Base-by-base conservation (phyloP, 1,140 invertebrate species). In the Ostrea edulis region DNA sequence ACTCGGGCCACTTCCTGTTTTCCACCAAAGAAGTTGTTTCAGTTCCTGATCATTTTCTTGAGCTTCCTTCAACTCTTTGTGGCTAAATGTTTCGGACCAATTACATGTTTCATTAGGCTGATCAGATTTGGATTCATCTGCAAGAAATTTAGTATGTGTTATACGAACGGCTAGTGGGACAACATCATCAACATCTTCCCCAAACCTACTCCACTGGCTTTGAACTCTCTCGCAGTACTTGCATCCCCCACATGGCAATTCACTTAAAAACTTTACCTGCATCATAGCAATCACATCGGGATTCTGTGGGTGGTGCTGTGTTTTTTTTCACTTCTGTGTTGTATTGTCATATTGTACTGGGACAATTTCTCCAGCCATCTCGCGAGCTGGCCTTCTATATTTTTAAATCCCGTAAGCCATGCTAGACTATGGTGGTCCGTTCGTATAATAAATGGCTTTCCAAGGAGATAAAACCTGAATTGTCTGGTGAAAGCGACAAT, bases 401-500 rank as follows among this genome's bases (percentile, higher is more conserved):
- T n/a, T n/a, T n/a, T n/a, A n/a, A n/a, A n/a, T n/a, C n/a, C n/a
- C n/a, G n/a, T n/a, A n/a, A n/a, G n/a, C n/a, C n/a, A n/a, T n/a
- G n/a, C n/a, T n/a, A n/a, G n/a, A n/a, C n/a, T n/a, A n/a, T n/a
- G n/a, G n/a, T n/a, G n/a, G n/a, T n/a, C n/a, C n/a, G n/a, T n/a
- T n/a, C n/a, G n/a, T n/a, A n/a, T n/a, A n/a, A n/a, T n/a, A n/a
- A n/a, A n/a, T n/a, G n/a, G n/a, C n/a, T n/a, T n/a, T n/a, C n/a
- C n/a, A n/a, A n/a, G n/a, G n/a, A n/a, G n/a, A n/a, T n/a, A n/a
- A n/a, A n/a, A n/a, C n/a, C 86, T 3, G 52, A 55, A 88, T 5
- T 85, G 87, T 29, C 87, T 51, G 2, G 82, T 88, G n/a, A 88
- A 88, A 8, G 22, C 29, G 9, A 92, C 58, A 12, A 91, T 53